Conservation (phyloP, 2,113 vertebrate genomes). For the Macroglossus sobrinus region DNA sequence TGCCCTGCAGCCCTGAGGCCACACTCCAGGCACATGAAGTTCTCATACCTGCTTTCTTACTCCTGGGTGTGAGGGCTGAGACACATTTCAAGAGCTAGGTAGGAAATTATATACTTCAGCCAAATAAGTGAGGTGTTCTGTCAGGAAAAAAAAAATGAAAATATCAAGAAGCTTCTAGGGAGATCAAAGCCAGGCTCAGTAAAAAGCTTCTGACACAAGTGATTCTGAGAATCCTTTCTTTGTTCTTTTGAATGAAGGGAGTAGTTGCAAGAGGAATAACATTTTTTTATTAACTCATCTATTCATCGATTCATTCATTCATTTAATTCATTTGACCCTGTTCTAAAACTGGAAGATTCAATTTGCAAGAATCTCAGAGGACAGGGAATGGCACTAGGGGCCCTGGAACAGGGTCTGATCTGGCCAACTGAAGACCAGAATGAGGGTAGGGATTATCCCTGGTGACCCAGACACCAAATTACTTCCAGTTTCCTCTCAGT, state of each 20-base stretch:
- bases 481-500: background rate
- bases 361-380: background rate
- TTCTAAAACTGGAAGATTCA: background rate
- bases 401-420: background rate
- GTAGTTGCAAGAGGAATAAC: background rate
- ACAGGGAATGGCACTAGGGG: background rate
- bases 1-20: background rate
- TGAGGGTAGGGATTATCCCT: background rate
- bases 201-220: background rate
- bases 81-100: background rate
- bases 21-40: background rate
- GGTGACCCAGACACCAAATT: too few species aligned
- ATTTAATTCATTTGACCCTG: background rate
- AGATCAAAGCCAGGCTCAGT: background rate
- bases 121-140: background rate
- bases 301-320: background rate
- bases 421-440: background rate
- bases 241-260: background rate
- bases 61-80: background rate
- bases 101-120: conserved; percentile 26
- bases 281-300: background rate
- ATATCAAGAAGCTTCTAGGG: background rate
- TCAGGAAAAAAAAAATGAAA: conserved; percentile 33
- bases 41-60: background rate
- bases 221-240: background rate